Percentiles rank a stretch among this genome's conserved stretches.
Evolutionary conservation across 1,140 invertebrate species (phyloP).

Genomic region (Vanessa atalanta): DNA sequence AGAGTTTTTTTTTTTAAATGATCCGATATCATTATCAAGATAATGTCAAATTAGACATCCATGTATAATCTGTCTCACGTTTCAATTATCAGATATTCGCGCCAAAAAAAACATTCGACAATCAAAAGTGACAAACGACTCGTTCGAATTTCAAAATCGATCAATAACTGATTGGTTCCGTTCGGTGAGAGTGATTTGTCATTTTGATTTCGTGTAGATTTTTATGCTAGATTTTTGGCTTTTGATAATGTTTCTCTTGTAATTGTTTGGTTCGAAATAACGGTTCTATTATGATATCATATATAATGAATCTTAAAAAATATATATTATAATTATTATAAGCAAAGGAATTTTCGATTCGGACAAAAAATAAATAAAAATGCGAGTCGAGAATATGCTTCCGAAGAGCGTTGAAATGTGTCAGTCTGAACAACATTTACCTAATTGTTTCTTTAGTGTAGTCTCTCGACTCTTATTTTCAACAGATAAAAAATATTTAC

Average conservation of each 20-base stretch:
- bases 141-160: conserved; percentile 43
- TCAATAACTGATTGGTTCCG: conserved; percentile 55
- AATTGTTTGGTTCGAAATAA: background rate
- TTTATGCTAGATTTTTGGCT: conserved; percentile 11
- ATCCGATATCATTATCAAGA: background rate
- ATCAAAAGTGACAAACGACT: conserved; percentile 61
- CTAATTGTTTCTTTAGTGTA: too few species aligned
- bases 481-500: too few species aligned
- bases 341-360: too few species aligned
- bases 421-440: too few species aligned
- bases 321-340: too few species aligned
- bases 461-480: too few species aligned
- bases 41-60: conserved; percentile 17
- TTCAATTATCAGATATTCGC: conserved; percentile 49
- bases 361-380: too few species aligned
- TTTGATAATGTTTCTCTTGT: background rate
- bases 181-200: conserved; percentile 50
- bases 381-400: too few species aligned
- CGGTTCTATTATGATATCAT: background rate
- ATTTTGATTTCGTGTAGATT: conserved; percentile 42
- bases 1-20: too few species aligned
- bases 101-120: conserved; percentile 38
- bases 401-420: too few species aligned
- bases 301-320: too few species aligned
- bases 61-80: conserved; percentile 39